A percentile compares a stretch with the other conserved stretches of the same genome.
Evolutionary conservation across 2,113 vertebrate species (phyloP).

Genomic region (Protobothrops mucrosquamatus): DNA sequence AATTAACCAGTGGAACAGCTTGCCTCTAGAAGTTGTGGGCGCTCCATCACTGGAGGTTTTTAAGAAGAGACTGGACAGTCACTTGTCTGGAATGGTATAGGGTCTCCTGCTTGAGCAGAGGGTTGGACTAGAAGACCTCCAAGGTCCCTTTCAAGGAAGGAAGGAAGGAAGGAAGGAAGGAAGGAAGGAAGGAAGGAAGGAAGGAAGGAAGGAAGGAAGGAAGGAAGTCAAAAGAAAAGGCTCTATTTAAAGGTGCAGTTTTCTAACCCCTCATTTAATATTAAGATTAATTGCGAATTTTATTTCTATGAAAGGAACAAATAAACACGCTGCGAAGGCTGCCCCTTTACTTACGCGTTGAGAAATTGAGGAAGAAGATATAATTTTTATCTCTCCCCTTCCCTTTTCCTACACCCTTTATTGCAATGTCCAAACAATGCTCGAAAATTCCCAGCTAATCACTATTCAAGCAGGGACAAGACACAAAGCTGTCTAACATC

Average conservation of each 20-base stretch:
- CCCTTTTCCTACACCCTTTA: background rate
- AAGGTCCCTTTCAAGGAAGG: background rate
- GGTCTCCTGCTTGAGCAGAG: too few relatives aligned
- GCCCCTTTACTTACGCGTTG: background rate
- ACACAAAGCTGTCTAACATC: background rate
- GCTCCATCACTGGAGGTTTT: background rate
- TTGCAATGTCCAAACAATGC: background rate
- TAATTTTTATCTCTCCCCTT: background rate
- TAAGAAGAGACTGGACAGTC: too few relatives aligned
- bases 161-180: background rate
- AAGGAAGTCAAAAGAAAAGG: background rate
- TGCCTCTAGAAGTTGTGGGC: background rate
- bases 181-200: too few relatives aligned
- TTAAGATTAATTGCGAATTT: background rate
- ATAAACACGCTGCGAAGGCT: background rate
- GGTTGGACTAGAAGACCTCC: too few relatives aligned
- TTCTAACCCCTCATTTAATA: background rate
- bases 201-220: background rate
- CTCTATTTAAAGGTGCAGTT: background rate
- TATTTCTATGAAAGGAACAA: background rate
- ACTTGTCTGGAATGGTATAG: too few relatives aligned
- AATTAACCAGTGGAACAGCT: background rate
- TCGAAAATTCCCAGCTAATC: background rate
- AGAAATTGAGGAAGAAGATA: too few relatives aligned
- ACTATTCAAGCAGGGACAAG: background rate